A percentile compares a stretch with the other conserved stretches of the same genome.
Conservation (phyloP, 2,888 invertebrate genomes). For the Euspilapteryx auroguttella region DNA sequence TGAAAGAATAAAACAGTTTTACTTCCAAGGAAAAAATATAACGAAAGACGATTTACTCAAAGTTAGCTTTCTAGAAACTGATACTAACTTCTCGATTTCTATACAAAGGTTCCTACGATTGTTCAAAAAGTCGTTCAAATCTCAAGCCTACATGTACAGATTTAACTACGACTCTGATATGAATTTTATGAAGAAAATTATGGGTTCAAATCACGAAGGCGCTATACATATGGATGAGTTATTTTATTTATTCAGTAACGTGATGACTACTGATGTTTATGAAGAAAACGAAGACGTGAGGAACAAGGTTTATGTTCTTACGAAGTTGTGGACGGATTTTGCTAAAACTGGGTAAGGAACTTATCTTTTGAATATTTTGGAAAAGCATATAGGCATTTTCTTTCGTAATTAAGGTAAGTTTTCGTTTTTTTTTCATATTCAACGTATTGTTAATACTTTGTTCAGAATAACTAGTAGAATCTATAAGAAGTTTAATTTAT, state of each 20-base stretch:
- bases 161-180: slow-evolving; percentile 28
- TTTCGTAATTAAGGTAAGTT: too few relatives aligned
- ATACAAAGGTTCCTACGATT: slow-evolving; percentile 21
- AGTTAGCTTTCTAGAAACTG: slow-evolving; percentile 1
- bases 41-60: slow-evolving; percentile 12
- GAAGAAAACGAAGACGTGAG: slow-evolving; percentile 15
- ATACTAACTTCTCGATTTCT: slow-evolving; percentile 7
- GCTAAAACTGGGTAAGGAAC: slow-evolving; percentile 36
- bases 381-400: too few relatives aligned
- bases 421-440: too few relatives aligned
- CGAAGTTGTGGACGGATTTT: slow-evolving; percentile 39
- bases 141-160: slow-evolving; percentile 21
- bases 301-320: slow-evolving; percentile 19
- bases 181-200: slow-evolving; percentile 21
- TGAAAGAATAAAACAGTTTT: slow-evolving; percentile 19
- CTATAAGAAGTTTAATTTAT: too few relatives aligned
- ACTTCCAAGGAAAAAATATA: slow-evolving; percentile 17
- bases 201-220: slow-evolving; percentile 18
- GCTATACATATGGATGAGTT: slow-evolving; percentile 37
- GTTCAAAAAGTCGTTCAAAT: slow-evolving; percentile 12
- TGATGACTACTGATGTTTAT: slow-evolving; percentile 18
- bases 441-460: too few relatives aligned
- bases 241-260: slow-evolving; percentile 28
- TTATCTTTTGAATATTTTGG: too few relatives aligned
- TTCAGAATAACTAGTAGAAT: too few relatives aligned